A percentile compares a stretch with the other conserved stretches of the same genome.
These are phyloP conservation scores for Akabosia matsudoensis DNA, from an alignment of 1,140 invertebrate genomes.

Conservation along the genomic window DNA sequence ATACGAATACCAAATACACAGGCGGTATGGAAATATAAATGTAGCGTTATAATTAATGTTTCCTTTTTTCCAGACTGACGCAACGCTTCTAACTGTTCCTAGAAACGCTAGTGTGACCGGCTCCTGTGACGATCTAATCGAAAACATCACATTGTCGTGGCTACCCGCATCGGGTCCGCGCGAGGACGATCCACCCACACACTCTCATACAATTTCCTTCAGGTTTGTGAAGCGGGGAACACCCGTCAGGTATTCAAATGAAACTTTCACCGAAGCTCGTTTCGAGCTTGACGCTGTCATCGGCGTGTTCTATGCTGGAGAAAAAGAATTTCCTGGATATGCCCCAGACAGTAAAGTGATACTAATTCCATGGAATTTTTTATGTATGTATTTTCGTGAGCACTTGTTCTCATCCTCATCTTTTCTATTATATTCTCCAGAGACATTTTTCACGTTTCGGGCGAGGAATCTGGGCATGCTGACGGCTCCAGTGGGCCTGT, in stretches of 20 bases:
- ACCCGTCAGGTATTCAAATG: background rate
- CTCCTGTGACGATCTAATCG: background rate
- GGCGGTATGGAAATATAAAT: background rate
- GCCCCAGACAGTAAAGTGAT: background rate
- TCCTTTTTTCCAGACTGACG: background rate
- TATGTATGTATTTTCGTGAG: conserved; percentile 2
- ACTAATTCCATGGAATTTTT: background rate
- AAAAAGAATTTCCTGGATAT: background rate
- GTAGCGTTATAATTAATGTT: background rate
- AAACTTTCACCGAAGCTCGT: background rate
- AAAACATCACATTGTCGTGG: conserved; percentile 8
- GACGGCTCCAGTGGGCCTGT: background rate
- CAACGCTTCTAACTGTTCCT: background rate
- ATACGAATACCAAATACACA: background rate
- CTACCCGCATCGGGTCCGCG: background rate
- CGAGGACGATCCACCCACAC: background rate
- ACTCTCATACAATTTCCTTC: background rate
- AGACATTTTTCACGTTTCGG: background rate
- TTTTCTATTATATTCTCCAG: background rate
- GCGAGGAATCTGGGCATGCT: background rate
- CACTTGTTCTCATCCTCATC: background rate
- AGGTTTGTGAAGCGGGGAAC: background rate
- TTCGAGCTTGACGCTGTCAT: background rate
- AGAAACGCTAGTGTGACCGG: background rate
- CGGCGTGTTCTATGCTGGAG: background rate